phyloP scores from a whole-genome alignment of 2,113 vertebrate species.

The Odobenus rosmarus region DNA sequence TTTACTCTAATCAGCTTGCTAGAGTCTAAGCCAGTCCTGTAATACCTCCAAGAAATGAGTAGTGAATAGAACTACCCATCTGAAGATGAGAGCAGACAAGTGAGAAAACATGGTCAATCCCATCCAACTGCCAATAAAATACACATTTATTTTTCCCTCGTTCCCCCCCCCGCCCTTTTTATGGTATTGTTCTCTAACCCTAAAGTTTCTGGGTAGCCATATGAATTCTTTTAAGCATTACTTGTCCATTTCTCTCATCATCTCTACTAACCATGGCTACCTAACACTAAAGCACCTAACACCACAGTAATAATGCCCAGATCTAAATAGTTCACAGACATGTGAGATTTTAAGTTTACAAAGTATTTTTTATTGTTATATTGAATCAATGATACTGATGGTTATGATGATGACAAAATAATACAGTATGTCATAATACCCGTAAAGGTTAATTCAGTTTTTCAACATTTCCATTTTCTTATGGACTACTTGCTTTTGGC shows the following conservation, averaged over 20 bases:
- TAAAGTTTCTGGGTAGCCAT: neutral
- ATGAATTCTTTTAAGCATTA: neutral
- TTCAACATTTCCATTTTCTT: neutral
- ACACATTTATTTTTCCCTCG: neutral
- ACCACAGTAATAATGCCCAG: neutral
- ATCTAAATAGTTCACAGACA: neutral
- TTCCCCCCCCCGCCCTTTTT: neutral
- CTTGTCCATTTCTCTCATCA: neutral
- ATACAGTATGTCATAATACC: neutral
- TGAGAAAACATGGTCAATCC: neutral
- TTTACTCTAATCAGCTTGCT: neutral
- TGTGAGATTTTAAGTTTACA: neutral
- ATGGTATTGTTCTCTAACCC: neutral
- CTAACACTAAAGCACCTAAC: neutral
- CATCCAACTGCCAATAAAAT: neutral
- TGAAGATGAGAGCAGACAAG: neutral
- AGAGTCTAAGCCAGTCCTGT: neutral
- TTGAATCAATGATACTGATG: neutral
- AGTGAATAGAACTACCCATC: neutral
- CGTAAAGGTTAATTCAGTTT: slow-evolving; percentile 22
- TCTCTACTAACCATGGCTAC: neutral
- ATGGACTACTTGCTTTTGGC: neutral
- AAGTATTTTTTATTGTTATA: neutral
- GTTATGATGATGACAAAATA: neutral
- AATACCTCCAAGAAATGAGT: neutral